These are phyloP conservation scores for Lutraria lutraria DNA, from an alignment of 2,888 invertebrate genomes.

Conservation along the genomic window DNA sequence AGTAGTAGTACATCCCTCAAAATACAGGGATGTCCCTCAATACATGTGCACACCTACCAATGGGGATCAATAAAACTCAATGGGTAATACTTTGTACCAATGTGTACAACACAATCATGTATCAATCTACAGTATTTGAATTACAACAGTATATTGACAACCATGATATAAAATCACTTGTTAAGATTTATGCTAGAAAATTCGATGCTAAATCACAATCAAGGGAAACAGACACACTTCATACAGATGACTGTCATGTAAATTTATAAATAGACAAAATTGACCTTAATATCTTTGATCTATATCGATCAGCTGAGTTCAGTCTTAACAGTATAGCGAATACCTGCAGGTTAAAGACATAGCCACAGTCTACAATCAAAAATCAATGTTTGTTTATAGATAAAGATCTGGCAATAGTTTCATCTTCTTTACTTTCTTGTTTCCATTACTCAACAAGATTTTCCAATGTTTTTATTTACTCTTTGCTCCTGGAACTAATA, in stretches of 20 bases:
- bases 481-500: too few relatives aligned
- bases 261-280: slow-evolving; percentile 2
- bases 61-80: too few relatives aligned
- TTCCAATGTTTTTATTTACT: background rate
- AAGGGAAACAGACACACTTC: background rate
- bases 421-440: background rate
- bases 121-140: too few relatives aligned
- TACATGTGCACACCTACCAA: too few relatives aligned
- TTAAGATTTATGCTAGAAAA: too few relatives aligned
- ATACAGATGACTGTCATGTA: slow-evolving; percentile 5
- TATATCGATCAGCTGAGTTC: slow-evolving; percentile 6
- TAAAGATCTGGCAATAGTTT: background rate
- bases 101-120: too few relatives aligned
- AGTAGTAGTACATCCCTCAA: too few relatives aligned
- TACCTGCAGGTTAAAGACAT: background rate
- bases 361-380: background rate
- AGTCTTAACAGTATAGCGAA: background rate
- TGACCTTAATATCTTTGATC: background rate
- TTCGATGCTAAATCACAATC: background rate
- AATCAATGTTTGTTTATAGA: slow-evolving; percentile 7
- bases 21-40: too few relatives aligned
- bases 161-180: too few relatives aligned
- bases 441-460: background rate
- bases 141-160: too few relatives aligned
- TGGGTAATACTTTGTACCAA: too few relatives aligned